Conservation (phyloP, 2,888 invertebrate genomes). For the Eilema sororculum region DNA sequence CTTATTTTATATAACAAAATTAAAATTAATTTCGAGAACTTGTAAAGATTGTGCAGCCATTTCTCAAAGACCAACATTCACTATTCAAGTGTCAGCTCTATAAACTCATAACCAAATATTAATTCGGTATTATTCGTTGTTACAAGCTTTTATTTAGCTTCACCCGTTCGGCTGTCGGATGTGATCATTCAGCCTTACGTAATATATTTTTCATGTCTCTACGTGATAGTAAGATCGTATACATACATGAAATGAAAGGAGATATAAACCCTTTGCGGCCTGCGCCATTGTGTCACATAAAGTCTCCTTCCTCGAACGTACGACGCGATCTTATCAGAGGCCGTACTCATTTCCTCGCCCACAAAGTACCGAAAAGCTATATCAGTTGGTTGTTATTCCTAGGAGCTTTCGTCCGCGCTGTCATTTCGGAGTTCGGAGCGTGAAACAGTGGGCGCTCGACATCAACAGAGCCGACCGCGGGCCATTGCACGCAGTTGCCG, state of each 20-base stretch:
- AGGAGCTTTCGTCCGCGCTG: not conserved
- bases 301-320: not conserved
- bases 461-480: constrained; percentile 39
- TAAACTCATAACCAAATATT: not conserved
- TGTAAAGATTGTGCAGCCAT: not conserved
- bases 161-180: not conserved
- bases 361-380: not conserved
- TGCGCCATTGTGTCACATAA: not conserved
- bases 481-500: constrained; percentile 40
- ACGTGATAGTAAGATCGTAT: not conserved
- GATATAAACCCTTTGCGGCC: not conserved
- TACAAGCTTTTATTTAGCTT: not conserved
- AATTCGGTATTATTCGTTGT: not conserved
- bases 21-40: constrained; percentile 4
- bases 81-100: not conserved
- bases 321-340: not conserved
- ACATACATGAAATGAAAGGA: not conserved
- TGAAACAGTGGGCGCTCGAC: constrained; percentile 26
- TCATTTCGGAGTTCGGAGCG: constrained; percentile 22
- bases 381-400: not conserved
- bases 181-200: not conserved
- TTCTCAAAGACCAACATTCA: not conserved
- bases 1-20: not conserved
- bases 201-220: not conserved
- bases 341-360: not conserved